Conservation (phyloP, 2,797 vertebrate species). For the Acomys russatus region DNA sequence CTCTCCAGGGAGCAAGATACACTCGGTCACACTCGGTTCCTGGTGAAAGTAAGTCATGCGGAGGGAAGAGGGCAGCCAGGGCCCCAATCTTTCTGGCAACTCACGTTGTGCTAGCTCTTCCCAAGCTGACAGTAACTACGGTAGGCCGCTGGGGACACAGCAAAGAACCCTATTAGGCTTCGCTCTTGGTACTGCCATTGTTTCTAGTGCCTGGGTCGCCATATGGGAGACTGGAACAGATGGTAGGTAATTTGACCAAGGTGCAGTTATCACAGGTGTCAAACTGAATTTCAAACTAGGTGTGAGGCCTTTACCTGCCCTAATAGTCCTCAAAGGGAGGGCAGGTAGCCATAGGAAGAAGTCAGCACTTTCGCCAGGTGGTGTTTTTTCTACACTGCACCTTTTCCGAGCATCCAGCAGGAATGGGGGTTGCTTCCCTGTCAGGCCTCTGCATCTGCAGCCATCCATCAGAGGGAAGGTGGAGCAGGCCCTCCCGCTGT, state of each 20-base stretch:
- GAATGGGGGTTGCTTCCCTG: background rate
- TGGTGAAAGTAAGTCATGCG: background rate
- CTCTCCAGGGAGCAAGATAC: background rate
- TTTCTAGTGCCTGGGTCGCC: background rate
- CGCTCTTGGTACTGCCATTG: background rate
- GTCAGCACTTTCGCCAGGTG: too few relatives aligned
- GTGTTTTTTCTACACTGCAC: background rate
- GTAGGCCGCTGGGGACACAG: background rate
- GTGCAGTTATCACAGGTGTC: background rate
- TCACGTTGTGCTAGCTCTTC: background rate
- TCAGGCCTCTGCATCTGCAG: background rate
- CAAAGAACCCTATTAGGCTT: background rate
- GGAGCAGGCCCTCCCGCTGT: background rate
- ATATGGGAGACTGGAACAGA: background rate
- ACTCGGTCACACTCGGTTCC: background rate
- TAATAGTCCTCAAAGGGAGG: background rate
- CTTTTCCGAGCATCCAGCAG: background rate
- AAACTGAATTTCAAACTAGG: background rate
- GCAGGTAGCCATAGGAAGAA: background rate
- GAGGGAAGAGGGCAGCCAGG: background rate
- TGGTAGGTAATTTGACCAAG: background rate
- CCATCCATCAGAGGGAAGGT: background rate
- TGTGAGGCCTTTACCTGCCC: background rate
- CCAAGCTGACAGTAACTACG: background rate
- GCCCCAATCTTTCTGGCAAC: background rate